A percentile compares a stretch with the other conserved stretches of the same genome.
These are phyloP conservation scores for Vollenhovia emeryi DNA, from an alignment of 1,140 invertebrate species.

Conservation along the genomic window DNA sequence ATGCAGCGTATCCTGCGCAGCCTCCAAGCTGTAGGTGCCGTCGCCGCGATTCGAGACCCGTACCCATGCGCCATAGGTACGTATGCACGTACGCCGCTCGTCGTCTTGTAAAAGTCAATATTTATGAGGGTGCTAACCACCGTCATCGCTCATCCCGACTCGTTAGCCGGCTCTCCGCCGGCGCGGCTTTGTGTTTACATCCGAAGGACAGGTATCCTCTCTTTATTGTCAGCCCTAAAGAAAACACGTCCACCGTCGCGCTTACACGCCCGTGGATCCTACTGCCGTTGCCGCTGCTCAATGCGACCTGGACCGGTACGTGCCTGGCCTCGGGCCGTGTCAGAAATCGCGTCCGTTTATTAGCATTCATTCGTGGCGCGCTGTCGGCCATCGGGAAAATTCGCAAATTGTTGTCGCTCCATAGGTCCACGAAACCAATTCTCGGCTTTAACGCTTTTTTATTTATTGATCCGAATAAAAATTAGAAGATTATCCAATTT, in stretches of 20 bases:
- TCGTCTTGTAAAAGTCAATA: conserved; percentile 79
- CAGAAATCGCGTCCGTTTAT: conserved; percentile 54
- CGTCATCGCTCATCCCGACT: conserved; percentile 80
- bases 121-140: conserved; percentile 81
- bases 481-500: background rate
- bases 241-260: conserved; percentile 64
- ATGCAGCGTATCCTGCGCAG: background rate
- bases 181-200: conserved; percentile 72
- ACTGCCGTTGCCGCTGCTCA: conserved; percentile 11
- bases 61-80: background rate
- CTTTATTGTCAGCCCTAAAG: conserved; percentile 71
- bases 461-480: background rate
- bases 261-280: background rate
- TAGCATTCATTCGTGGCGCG: conserved; percentile 1
- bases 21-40: conserved; percentile 7
- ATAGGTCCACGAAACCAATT: no score
- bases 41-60: conserved; percentile 25
- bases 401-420: background rate
- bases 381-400: background rate
- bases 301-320: conserved; percentile 3
- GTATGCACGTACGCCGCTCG: conserved; percentile 26
- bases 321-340: conserved; percentile 25
- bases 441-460: background rate
- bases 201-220: conserved; percentile 71
- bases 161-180: conserved; percentile 74